Conservation (phyloP, 2,888 invertebrate species). For the Adineta ricciae region DNA sequence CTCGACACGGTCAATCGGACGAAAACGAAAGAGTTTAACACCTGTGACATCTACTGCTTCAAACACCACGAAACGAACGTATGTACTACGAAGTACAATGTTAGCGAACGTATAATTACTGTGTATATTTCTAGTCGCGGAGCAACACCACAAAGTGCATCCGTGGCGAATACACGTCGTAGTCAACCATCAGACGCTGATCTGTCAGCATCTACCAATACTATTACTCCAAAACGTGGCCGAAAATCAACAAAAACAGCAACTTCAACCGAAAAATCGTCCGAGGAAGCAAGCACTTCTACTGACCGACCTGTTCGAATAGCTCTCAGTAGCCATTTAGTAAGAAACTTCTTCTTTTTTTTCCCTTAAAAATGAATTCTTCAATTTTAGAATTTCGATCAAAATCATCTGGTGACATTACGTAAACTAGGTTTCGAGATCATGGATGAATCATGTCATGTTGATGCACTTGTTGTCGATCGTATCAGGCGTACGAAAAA, state of each 20-base stretch:
- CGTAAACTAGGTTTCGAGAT: constrained; percentile 3
- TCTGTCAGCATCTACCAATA: not conserved
- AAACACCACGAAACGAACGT: not conserved
- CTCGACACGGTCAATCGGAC: not conserved
- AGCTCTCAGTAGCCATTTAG: constrained; percentile 16
- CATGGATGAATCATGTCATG: constrained; percentile 10
- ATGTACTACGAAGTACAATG: not conserved
- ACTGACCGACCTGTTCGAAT: constrained; percentile 10
- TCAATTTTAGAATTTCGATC: constrained; percentile 8
- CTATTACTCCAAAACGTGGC: not conserved
- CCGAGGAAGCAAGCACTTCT: not conserved
- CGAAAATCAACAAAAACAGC: not conserved
- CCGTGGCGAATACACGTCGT: not conserved
- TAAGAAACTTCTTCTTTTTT: not conserved
- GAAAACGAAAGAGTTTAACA: not conserved
- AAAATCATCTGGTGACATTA: not conserved
- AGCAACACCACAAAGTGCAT: not conserved
- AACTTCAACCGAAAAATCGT: not conserved
- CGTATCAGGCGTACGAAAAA: constrained; percentile 54
- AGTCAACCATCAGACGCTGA: not conserved
- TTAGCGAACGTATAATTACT: not conserved
- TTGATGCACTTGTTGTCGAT: constrained; percentile 4
- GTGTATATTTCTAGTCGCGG: not conserved
- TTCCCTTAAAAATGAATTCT: too few relatives aligned
- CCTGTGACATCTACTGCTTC: not conserved